Base-by-base conservation (phyloP, 2,888 invertebrate genomes). In the Cyrtodaria siliqua region DNA sequence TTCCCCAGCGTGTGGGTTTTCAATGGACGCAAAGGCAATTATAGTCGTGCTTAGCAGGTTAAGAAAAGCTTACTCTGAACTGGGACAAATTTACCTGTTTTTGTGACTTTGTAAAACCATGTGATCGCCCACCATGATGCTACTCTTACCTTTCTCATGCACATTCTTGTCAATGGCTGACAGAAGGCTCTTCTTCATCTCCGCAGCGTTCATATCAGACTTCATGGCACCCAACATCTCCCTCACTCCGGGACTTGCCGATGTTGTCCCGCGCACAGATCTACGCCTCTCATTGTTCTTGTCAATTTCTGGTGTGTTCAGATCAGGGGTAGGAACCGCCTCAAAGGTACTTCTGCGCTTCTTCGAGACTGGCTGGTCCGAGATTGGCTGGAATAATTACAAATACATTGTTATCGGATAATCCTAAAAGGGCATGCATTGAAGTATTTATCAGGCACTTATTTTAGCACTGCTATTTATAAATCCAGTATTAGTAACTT, bases 131-230 rank as follows among this genome's bases (percentile, higher is more conserved):
- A 12, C n/a, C 18, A 33, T n/a, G n/a, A n/a, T n/a, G n/a, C n/a
- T n/a, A n/a, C n/a, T n/a, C 49, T 18, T 66, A 81, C 86, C 64
- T 82, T 84, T 86, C 2, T 67, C 67, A 29, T 84, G 74, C 6
- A 88, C 87, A 44, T 86, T 90, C 62, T 86, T 86, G 52, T 88
- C 86, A 12, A 90, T 78, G 27, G 85, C 88, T 27, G 84, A 76
- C 72, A 90, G 62, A 4, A 90, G 69, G 14, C 62, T 85, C 2
- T 82, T 67, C 50, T 88, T 88, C 82, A 88, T 84, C 69, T 90
- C 88, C 4, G 79, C 83, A 59, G 79, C 77, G 14, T 64, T 73
- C 83, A 87, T 84, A 6, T 85, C 82, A n/a, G 80, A 72, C 56
- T 83, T 85, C 83, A 90, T 87, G 2, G 84, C 78, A 3, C 83